Evolutionary conservation across 2,113 vertebrate species (phyloP).

Genomic region (Oenanthe oenanthe): DNA sequence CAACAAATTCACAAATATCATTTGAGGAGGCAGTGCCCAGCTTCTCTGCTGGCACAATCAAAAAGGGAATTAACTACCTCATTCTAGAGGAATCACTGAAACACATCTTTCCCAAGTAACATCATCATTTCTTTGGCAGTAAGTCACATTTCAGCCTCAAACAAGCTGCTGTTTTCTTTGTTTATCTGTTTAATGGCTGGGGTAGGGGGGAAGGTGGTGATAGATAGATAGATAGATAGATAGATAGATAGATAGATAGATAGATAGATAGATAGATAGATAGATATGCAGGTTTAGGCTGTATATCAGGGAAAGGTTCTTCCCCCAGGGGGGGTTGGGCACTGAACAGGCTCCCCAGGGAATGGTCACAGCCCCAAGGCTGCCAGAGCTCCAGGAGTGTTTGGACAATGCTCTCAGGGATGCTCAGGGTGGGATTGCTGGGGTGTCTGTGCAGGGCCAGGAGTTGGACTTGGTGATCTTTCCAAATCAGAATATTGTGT

Average conservation of each 20-base stretch:
- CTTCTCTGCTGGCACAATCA: background rate
- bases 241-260: too few relatives aligned
- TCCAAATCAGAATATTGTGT: background rate
- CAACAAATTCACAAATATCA: background rate
- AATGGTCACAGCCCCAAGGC: background rate
- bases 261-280: too few relatives aligned
- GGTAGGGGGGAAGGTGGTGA: background rate
- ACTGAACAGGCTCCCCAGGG: background rate
- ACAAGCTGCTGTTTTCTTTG: background rate
- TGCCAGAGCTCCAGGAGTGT: rapidly evolving
- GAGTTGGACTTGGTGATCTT: rapidly evolving
- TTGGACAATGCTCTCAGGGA: rapidly evolving
- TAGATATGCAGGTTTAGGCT: background rate
- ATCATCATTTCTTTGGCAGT: background rate
- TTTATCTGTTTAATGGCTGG: background rate
- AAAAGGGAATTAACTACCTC: background rate
- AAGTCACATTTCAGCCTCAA: background rate
- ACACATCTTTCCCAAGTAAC: background rate
- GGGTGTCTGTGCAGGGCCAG: background rate
- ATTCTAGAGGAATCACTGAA: background rate
- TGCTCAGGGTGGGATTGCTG: too few relatives aligned
- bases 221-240: background rate
- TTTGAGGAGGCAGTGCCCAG: background rate
- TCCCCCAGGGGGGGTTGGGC: background rate
- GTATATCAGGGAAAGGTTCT: background rate